Evolutionary conservation across 2,888 invertebrate species (phyloP), one percentile per base, ranked within the genome.

Genomic region (Tuberolachnus salignus): DNA sequence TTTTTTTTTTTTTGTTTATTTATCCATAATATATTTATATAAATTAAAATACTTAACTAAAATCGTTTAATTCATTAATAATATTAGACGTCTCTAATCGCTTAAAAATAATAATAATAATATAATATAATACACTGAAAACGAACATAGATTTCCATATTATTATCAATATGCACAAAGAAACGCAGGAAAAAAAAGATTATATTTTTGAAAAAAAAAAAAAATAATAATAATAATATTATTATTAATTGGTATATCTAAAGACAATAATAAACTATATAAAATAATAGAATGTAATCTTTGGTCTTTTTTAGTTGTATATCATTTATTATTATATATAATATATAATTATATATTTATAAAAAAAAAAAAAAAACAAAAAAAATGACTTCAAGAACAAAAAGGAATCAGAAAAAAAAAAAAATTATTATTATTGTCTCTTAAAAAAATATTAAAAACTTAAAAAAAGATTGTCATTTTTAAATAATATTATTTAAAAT

Each of bases 381-480:
- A n/a, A n/a, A n/a, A n/a, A 64, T n/a, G 11, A 14, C 21, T 55
- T 11, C 44, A 64, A 72, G 46, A 6, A 34, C 34, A 34, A 34
- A 34, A 34, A 3, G 34, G 6, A 34, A 34, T 6, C 3, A 57
- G 21, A 46, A 64, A 42, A 53, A 59, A 75, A 67, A 59, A 49
- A 51, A 66, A 67, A 75, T 26, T 11, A 74, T 34, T n/a, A n/a
- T 74, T 74, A 75, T 75, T 75, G 75, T 75, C 75, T 66, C 57
- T 75, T 67, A 67, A 75, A 66, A n/a, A 49, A 57, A 75, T 34
- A 34, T 75, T 66, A 57, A 75, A 67, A 75, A 67, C 66, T 57
- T 67, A 67, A 75, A 57, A 66, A 75, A 75, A 75, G 75, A 75
- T 75, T 75, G 75, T 75, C 75, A 59, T 67, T 75, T 71, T 67